Evolutionary conservation across 2,113 vertebrate species (phyloP), one percentile per base, ranked within the genome.

Genomic region (Opisthocomus hoazin): DNA sequence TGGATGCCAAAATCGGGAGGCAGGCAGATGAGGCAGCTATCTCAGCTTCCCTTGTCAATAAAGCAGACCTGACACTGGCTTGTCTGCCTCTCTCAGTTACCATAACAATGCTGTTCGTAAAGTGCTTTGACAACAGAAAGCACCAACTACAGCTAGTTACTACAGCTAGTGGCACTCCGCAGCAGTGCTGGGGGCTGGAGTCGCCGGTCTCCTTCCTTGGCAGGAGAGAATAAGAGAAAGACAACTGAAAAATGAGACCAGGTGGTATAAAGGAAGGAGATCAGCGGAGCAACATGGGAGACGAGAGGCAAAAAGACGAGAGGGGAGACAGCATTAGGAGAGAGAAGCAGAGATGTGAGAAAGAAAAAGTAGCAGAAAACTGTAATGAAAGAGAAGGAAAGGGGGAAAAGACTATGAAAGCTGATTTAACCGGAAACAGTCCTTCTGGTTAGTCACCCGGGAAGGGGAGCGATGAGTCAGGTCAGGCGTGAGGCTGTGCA

Each of bases 131-230:
- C n/a, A 76, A 87, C 22, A 64, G 80, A 79, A 90, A 87, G 26
- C 41, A 65, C 43, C 27, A 86, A 37, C 34, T 53, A 69, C 57
- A 64, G 46, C 21, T 48, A 86, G 19, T 63, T 80, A 53, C 27
- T 68, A 18, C 80, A 57, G 37, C 65, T 43, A 41, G 45, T 21
- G 61, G 37, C 22, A 16, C 34, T 10, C 46, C 0, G 1, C 13
- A 12, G 32, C 1, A 0, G 21, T n/a, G 45, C 32, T 50, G 43
- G 37, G 37, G 30, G 15, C 30, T 4, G 6, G 54, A 34, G 20
- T 46, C 1, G 0, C 29, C 0, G 1, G 45, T 66, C 5, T 5
- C 41, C 12, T 65, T 61, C 61, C 41, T 48, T 34, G 26, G 37
- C 45, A 54, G 51, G n/a, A 85, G 14, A 63, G 21, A 87, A 15